Evolutionary conservation across 1,140 invertebrate species (phyloP), one percentile per base, ranked within the genome.

Genomic region (Drosophila burlai): DNA sequence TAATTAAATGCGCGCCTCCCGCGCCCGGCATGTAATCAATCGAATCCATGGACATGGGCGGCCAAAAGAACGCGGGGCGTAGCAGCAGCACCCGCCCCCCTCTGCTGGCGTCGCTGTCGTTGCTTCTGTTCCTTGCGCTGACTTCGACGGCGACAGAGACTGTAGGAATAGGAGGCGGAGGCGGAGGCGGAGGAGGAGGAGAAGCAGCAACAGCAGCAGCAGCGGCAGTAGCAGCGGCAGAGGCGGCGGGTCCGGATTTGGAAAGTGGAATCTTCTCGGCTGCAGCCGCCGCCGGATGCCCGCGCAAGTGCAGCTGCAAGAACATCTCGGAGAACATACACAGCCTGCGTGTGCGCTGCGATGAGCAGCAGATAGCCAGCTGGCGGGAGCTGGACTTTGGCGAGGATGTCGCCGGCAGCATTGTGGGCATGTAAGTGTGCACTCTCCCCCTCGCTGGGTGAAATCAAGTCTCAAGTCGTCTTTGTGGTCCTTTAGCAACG

Each of bases 401-500:
- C 24, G 93, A 93, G 58, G 91, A 94, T 75, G 86, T 93, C 2
- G 4, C 29, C 15, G 81, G 74, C 49, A 93, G 93, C 61, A 81
- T 94, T 47, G 74, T 93, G 40, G 91, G 92, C 74, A 90, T 94
- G 94, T 94, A 92, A 92, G 93, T 72, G 24, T 62, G 13, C 3
- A 16, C 46, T 49, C 80, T 94, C 15, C 11, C 1, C 34, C 7
- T 4, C 26, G 26, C 26, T 0, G 29, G 38, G 2, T 16, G 4
- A 2, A 34, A n/a, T 10, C 43, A 21, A 13, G 13, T 4, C 6
- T 9, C 1, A 9, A 62, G 9, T 29, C 16, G 15, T n/a, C 38
- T 62, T 50, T 0, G 24, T n/a, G 13, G 26, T 29, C 11, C 11
- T 10, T 10, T 92, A 96, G 96, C 81, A 96, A 96, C 92, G 94